Conservation (phyloP, 2,888 invertebrate genomes). For the Sipha maydis region DNA sequence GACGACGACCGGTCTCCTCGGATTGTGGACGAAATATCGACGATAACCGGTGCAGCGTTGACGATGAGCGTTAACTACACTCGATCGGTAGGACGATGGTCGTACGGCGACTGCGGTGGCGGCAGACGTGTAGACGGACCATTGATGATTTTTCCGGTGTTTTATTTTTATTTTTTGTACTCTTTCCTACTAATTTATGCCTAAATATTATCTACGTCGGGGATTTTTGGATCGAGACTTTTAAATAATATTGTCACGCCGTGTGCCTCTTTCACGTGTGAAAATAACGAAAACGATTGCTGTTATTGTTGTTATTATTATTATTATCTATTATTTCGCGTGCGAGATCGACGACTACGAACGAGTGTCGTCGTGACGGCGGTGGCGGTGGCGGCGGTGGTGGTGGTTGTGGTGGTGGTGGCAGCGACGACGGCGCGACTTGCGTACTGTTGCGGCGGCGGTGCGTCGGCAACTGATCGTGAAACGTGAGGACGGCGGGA, state of each 20-base stretch:
- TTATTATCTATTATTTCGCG: no score
- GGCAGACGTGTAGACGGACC: constrained; percentile 19
- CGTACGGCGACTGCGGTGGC: neutral
- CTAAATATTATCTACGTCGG: no score
- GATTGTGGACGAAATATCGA: neutral
- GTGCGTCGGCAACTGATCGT: constrained; percentile 52
- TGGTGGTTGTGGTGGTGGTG: no score
- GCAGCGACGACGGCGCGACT: neutral
- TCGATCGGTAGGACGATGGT: constrained; percentile 13
- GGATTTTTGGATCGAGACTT: no score
- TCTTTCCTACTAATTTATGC: neutral
- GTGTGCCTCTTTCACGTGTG: no score
- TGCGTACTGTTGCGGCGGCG: constrained; percentile 31
- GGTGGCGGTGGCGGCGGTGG: no score
- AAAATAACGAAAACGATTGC: no score
- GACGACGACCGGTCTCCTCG: neutral
- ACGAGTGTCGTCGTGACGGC: neutral
- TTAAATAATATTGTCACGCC: no score
- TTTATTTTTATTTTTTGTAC: neutral
- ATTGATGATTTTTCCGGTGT: constrained; percentile 21
- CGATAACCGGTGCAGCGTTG: neutral
- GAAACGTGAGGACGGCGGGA: constrained; percentile 61
- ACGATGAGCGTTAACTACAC: constrained; percentile 27
- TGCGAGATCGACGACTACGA: neutral
- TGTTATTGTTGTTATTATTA: neutral